Percentiles rank a stretch among this genome's conserved stretches.
phyloP scores from a whole-genome alignment of 2,113 vertebrate genomes.

The Poeciliopsis turrubarensis region DNA sequence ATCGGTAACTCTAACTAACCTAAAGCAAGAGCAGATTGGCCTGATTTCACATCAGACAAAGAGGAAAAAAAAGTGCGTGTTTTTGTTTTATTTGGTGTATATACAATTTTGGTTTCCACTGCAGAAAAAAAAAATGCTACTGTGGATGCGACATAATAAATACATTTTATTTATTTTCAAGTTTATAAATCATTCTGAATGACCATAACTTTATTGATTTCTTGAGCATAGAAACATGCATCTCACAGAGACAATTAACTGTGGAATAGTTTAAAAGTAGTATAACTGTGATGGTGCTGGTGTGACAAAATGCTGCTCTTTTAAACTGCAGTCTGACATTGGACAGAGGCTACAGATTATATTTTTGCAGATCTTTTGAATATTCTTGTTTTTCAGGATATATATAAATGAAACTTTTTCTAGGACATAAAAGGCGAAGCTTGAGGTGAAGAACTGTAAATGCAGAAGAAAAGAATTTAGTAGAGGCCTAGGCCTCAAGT shows the following conservation, averaged over 20 bases:
- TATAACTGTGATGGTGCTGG: neutral
- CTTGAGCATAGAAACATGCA: neutral
- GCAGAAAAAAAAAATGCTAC: too few relatives aligned
- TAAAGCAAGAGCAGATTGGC: too few relatives aligned
- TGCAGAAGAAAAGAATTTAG: neutral
- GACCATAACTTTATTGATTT: neutral
- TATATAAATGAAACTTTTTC: neutral
- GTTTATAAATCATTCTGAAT: neutral
- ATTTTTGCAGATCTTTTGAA: too few relatives aligned
- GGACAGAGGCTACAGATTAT: neutral
- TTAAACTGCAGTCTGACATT: neutral
- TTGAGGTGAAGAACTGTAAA: neutral
- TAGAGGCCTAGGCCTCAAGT: too few relatives aligned
- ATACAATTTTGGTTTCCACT: too few relatives aligned
- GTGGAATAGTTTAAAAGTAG: neutral
- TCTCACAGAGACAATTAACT: neutral
- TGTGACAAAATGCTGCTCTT: neutral
- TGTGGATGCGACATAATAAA: too few relatives aligned
- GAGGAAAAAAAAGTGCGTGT: too few relatives aligned
- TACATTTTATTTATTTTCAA: too few relatives aligned
- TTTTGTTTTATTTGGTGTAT: too few relatives aligned
- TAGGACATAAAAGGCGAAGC: neutral
- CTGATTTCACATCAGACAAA: too few relatives aligned
- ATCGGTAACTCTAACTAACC: too few relatives aligned
- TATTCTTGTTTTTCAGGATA: neutral